Conservation (phyloP, 2,797 vertebrate genomes). For the Crocodylus rhombifer region DNA sequence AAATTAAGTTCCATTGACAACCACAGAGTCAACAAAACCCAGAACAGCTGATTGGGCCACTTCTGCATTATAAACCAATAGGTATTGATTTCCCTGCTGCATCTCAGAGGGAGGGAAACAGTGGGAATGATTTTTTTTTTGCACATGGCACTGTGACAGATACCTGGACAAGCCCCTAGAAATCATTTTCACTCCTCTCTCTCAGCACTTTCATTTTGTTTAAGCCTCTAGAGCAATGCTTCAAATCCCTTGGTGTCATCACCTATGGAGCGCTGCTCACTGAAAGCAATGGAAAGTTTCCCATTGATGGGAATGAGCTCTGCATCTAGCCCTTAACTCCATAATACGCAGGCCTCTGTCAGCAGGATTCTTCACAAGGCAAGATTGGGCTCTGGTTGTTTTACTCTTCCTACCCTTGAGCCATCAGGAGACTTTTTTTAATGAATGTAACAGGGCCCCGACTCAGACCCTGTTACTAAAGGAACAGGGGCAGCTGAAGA, state of each 20-base stretch:
- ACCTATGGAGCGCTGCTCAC: fast-evolving
- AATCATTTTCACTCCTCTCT: neutral
- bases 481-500: no score
- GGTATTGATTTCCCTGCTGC: neutral
- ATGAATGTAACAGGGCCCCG: no score
- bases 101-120: neutral
- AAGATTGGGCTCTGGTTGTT: neutral
- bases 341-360: neutral
- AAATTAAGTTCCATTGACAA: neutral
- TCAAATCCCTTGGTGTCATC: neutral
- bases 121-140: neutral
- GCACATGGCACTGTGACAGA: fast-evolving
- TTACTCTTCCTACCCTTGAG: neutral
- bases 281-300: neutral
- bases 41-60: neutral
- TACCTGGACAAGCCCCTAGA: fast-evolving
- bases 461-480: no score
- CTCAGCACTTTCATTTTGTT: neutral
- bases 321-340: neutral
- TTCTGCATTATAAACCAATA: neutral
- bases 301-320: neutral
- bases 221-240: fast-evolving
- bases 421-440: neutral
- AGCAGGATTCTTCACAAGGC: neutral
- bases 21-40: neutral